Evolutionary conservation across 2,113 vertebrate genomes (phyloP).

Genomic region (Bucco capensis): DNA sequence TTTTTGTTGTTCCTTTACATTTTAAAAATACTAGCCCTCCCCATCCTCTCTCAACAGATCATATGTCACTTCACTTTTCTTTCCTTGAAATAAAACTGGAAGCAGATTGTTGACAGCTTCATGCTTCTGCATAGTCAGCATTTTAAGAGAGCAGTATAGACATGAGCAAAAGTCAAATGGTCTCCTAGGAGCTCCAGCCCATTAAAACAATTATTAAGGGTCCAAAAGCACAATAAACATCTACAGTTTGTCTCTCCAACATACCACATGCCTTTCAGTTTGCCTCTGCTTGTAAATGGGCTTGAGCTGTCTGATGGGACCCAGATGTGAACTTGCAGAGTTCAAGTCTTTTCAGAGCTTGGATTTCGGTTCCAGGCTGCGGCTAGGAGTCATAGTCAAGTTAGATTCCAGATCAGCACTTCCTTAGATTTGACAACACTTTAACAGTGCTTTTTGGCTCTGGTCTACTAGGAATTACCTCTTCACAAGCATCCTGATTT

Average conservation of each 20-base stretch:
- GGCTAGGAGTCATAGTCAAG: not conserved
- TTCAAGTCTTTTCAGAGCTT: not conserved
- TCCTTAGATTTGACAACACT: not conserved
- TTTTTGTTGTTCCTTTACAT: constrained; percentile 44
- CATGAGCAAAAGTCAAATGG: constrained; percentile 64
- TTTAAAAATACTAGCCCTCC: not conserved
- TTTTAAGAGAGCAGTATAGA: constrained; percentile 25
- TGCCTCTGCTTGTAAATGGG: constrained; percentile 5
- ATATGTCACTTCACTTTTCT: constrained; percentile 46
- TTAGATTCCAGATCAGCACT: not conserved
- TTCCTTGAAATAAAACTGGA: constrained; percentile 47
- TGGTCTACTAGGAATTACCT: not conserved
- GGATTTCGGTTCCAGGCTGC: constrained; percentile 2
- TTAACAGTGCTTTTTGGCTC: not conserved
- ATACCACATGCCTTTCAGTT: not conserved
- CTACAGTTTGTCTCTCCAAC: constrained; percentile 40
- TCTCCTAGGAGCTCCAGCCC: constrained; percentile 60
- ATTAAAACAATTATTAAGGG: constrained; percentile 67
- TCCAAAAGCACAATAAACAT: constrained; percentile 43
- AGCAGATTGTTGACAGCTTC: constrained; percentile 52
- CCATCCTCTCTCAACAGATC: constrained; percentile 20
- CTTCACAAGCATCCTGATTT: not conserved
- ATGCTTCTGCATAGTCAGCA: constrained; percentile 63
- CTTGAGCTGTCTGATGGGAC: not conserved
- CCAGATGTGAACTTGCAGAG: constrained; percentile 19